Evolutionary conservation across 2,113 vertebrate species (phyloP), one percentile per base, ranked within the genome.

Genomic region (Psittacula cyanocephala): DNA sequence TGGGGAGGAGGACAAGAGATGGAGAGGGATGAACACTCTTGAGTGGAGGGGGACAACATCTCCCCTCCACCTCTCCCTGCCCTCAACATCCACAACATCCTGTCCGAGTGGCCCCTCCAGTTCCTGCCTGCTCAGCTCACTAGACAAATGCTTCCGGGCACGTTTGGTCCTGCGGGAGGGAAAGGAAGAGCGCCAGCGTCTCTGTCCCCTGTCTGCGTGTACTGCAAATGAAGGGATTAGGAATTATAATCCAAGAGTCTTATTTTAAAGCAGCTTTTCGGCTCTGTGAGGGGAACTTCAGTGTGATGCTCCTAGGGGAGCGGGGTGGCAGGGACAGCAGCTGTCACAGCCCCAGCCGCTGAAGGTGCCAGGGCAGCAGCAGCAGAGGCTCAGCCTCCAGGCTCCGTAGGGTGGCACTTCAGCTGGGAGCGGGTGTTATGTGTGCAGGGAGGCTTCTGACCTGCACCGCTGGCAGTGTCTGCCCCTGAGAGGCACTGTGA

Each of bases 131-230:
- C 62, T 23, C 13, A 16, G 68, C 29, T 63, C 7, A 0, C 6
- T 27, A 27, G 72, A 71, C 3, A 1, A 68, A 65, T 0, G 1
- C 37, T 68, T 49, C 2, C 41, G 43, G 46, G 31, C 0, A 0
- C 1, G 0, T 64, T 78, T 60, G 12, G 47, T 72, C n/a, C 63
- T 46, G 31, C n/a, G 33, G 39, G 10, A 67, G 8, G 22, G 70
- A 80, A 28, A 65, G 53, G 35, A 82, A 31, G 43, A 44, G 67
- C 47, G n/a, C 15, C 4, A 5, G 35, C 43, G 43, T 72, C 53
- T 70, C 67, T 47, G 71, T 43, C 43, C 86, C 60, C 62, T 41
- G 47, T 35, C 84, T 52, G 77, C 41, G 6, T 22, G 85, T 70
- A 11, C 63, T 86, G 82, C 55, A 84, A 59, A 80, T 59, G 89